A percentile compares a stretch with the other conserved stretches of the same genome.
phyloP scores from a whole-genome alignment of 2,797 vertebrate species.

The Oryzias dopingdopingensis region DNA sequence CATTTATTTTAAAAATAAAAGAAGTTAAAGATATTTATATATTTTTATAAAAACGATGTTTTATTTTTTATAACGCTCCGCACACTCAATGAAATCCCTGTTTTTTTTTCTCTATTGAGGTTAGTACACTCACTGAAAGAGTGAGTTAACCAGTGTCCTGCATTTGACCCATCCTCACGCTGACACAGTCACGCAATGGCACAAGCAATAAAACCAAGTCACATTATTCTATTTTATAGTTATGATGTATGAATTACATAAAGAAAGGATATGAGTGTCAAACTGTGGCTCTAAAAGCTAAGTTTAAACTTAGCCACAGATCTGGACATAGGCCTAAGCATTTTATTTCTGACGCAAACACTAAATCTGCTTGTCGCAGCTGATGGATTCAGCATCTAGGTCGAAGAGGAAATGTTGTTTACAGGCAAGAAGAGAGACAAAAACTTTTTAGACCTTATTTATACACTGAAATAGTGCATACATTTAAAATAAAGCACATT shows the following conservation, averaged over 20 bases:
- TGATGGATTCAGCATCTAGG: constrained; percentile 65
- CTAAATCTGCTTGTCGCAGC: constrained; percentile 61
- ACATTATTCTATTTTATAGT: neutral
- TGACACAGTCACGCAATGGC: constrained; percentile 40
- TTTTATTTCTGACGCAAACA: constrained; percentile 58
- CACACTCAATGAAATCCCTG: too few species aligned
- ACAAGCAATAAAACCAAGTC: constrained; percentile 16
- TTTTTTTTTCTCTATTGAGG: neutral
- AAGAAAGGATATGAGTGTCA: constrained; percentile 7
- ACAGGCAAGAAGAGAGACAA: constrained; percentile 16
- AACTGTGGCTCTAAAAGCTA: constrained; percentile 22
- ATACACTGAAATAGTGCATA: too few species aligned
- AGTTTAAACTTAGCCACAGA: constrained; percentile 24
- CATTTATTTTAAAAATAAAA: too few species aligned
- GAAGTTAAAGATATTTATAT: too few species aligned
- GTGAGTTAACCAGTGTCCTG: constrained; percentile 40
- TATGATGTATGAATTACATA: neutral
- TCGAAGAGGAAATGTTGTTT: constrained; percentile 51
- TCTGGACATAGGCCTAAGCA: constrained; percentile 45
- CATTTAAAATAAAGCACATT: neutral
- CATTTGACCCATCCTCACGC: constrained; percentile 40
- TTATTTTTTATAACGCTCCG: too few species aligned
- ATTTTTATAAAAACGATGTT: too few species aligned
- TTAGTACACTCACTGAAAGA: constrained; percentile 17
- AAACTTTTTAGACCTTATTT: neutral